Evolutionary conservation across 2,113 vertebrate species (phyloP).

Genomic region (Stercorarius parasiticus): DNA sequence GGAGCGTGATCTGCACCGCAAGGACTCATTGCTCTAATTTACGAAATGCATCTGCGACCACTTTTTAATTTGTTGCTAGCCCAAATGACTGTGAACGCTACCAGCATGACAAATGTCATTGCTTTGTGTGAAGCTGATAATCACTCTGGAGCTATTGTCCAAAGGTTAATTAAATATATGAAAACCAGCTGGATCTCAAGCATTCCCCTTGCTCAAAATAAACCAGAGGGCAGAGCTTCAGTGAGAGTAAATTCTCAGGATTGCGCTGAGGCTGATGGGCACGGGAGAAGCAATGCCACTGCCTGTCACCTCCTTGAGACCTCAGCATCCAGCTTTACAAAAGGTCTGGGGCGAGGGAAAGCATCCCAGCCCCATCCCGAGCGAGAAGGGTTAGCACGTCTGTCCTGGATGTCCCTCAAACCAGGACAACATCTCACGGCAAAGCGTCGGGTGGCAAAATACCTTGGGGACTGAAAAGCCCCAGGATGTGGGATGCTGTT

Average conservation of each 20-base stretch:
- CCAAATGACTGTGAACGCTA: fast-evolving
- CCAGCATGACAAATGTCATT: not conserved
- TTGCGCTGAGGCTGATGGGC: not conserved
- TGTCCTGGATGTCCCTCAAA: not conserved
- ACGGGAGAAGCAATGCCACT: fast-evolving
- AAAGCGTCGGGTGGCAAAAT: not conserved
- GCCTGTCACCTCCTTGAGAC: not conserved
- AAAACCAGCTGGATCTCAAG: not conserved
- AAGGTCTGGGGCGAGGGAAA: fast-evolving
- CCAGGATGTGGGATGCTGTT: fast-evolving
- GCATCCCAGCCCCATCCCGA: not conserved
- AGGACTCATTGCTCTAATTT: not conserved
- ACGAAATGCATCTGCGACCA: not conserved
- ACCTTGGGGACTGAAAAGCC: not conserved
- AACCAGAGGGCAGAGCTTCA: not conserved
- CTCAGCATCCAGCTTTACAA: not conserved
- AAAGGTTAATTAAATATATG: not conserved
- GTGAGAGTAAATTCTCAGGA: not conserved
- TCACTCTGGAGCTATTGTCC: not conserved
- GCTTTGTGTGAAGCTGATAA: not conserved
- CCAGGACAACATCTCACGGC: not conserved
- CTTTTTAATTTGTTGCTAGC: not conserved
- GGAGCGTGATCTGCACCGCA: not conserved
- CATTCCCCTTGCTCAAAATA: not conserved
- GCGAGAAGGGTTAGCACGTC: fast-evolving